Conservation (phyloP, 2,113 vertebrate genomes). For the Cnemophilus loriae region DNA sequence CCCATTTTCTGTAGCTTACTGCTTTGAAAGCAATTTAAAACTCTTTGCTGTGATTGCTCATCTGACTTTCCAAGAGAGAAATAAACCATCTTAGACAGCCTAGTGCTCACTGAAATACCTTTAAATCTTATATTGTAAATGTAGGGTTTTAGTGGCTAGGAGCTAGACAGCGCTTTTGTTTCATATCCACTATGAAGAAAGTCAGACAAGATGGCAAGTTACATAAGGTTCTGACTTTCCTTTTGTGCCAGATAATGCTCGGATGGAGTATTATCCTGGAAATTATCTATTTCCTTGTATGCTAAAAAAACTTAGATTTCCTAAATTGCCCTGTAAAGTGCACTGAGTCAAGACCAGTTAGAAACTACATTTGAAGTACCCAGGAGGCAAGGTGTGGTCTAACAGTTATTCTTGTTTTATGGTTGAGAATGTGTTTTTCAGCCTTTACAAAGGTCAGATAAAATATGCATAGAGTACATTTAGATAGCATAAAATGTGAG, state of each 20-base stretch:
- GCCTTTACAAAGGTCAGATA: constrained; percentile 43
- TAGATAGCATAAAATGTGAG: neutral
- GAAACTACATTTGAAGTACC: neutral
- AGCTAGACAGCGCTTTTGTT: neutral
- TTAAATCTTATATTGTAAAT: neutral
- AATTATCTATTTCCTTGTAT: neutral
- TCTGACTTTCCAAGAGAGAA: neutral
- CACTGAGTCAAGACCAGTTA: neutral
- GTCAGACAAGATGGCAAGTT: neutral
- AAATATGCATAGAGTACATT: constrained; percentile 37
- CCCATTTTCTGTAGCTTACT: neutral
- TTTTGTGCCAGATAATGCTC: neutral
- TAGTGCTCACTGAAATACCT: neutral
- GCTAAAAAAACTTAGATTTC: neutral
- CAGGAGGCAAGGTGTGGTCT: neutral
- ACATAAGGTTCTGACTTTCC: neutral
- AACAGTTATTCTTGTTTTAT: neutral
- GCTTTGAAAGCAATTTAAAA: neutral
- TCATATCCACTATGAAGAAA: neutral
- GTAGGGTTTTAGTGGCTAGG: neutral
- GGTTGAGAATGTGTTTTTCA: neutral
- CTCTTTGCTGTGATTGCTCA: neutral
- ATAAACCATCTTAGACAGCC: neutral
- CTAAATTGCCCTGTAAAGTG: neutral
- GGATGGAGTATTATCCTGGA: neutral